Evolutionary conservation across 2,797 vertebrate genomes (phyloP).

Genomic region (Peromyscus aztecus): DNA sequence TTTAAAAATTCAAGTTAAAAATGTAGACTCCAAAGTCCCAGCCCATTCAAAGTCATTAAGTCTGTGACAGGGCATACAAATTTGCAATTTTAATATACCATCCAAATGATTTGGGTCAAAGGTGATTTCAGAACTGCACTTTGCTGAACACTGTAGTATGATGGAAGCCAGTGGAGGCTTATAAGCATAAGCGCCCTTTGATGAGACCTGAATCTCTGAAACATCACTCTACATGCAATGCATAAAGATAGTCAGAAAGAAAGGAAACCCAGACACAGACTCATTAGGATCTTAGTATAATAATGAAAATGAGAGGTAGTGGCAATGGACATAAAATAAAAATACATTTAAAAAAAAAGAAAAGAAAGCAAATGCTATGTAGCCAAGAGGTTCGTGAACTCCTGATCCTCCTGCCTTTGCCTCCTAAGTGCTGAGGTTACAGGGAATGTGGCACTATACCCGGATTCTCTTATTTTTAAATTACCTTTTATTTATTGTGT

Average conservation of each 20-base stretch:
- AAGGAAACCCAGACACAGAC: neutral
- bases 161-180: neutral
- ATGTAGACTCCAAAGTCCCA: neutral
- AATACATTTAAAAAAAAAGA: too few species aligned
- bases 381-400: neutral
- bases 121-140: neutral
- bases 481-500: neutral
- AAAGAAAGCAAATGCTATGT: neutral
- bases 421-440: neutral
- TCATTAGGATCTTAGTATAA: neutral
- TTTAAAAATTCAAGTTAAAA: conserved; percentile 35
- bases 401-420: neutral
- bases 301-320: neutral
- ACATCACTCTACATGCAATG: neutral
- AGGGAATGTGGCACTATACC: neutral
- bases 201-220: conserved; percentile 34
- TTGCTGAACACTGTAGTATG: neutral
- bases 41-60: neutral
- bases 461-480: neutral
- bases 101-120: neutral
- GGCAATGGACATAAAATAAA: too few species aligned
- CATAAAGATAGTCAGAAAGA: neutral
- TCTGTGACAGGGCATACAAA: neutral
- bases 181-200: neutral
- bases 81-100: conserved; percentile 29